These are phyloP conservation scores for Xestia c-nigrum DNA, from an alignment of 2,888 invertebrate species.

Conservation along the genomic window DNA sequence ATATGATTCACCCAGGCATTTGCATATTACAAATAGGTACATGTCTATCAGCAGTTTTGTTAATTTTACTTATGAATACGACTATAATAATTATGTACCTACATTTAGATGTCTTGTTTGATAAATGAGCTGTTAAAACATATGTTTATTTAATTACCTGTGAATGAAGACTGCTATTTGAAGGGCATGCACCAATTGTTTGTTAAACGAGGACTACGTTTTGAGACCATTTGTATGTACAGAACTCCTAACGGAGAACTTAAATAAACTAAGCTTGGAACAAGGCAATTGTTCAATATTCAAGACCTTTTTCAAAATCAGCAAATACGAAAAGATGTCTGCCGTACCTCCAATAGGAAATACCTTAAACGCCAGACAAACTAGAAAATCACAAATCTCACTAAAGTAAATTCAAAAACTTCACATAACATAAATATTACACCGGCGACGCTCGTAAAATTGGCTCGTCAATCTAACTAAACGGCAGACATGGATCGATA, in stretches of 20 bases:
- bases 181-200: background rate
- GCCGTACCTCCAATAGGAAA: background rate
- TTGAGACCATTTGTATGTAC: background rate
- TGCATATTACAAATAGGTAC: slow-evolving; percentile 40
- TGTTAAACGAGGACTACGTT: background rate
- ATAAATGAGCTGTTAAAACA: slow-evolving; percentile 22
- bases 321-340: background rate
- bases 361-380: background rate
- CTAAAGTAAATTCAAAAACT: slow-evolving; percentile 9
- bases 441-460: slow-evolving; percentile 2
- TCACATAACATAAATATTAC: slow-evolving; percentile 20
- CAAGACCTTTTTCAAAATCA: background rate
- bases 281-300: background rate
- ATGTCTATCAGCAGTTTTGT: slow-evolving; percentile 15
- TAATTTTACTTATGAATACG: slow-evolving; percentile 33
- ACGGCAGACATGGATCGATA: slow-evolving; percentile 48
- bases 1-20: slow-evolving; percentile 43
- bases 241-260: background rate
- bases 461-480: slow-evolving; percentile 54
- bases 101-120: slow-evolving; percentile 16
- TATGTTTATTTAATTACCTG: slow-evolving; percentile 23
- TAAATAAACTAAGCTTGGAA: background rate
- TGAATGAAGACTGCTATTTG: background rate
- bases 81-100: background rate
- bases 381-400: background rate